phyloP scores from a whole-genome alignment of 2,113 vertebrate species.

The Hyperoodon ampullatus region DNA sequence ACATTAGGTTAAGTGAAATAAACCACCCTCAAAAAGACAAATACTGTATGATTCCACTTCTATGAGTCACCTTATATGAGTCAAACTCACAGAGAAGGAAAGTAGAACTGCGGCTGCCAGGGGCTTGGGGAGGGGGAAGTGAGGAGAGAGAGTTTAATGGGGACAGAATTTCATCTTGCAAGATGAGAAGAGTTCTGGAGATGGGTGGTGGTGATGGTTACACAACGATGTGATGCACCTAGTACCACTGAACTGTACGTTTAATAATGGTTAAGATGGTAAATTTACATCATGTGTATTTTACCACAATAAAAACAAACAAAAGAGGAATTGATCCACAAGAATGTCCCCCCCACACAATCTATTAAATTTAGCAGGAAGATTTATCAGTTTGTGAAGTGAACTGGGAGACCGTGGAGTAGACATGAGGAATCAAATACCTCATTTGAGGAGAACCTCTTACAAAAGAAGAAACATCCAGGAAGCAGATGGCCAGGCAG shows the following conservation, averaged over 20 bases:
- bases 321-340: background rate
- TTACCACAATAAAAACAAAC: background rate
- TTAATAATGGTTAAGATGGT: background rate
- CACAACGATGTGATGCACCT: background rate
- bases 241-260: background rate
- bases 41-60: background rate
- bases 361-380: background rate
- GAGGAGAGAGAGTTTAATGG: background rate
- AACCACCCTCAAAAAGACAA: background rate
- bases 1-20: background rate
- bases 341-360: background rate
- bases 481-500: constrained; percentile 24
- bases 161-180: background rate
- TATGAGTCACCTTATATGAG: background rate
- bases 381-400: background rate
- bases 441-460: background rate
- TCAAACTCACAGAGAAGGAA: background rate
- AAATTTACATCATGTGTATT: background rate
- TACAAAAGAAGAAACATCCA: constrained; percentile 60
- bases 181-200: background rate
- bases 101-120: background rate
- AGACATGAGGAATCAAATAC: background rate
- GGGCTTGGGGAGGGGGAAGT: too few relatives aligned
- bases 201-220: background rate
- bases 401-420: background rate